A percentile compares a stretch with the other conserved stretches of the same genome.
phyloP scores from a whole-genome alignment of 2,797 vertebrate species.

The Girardinus metallicus region DNA sequence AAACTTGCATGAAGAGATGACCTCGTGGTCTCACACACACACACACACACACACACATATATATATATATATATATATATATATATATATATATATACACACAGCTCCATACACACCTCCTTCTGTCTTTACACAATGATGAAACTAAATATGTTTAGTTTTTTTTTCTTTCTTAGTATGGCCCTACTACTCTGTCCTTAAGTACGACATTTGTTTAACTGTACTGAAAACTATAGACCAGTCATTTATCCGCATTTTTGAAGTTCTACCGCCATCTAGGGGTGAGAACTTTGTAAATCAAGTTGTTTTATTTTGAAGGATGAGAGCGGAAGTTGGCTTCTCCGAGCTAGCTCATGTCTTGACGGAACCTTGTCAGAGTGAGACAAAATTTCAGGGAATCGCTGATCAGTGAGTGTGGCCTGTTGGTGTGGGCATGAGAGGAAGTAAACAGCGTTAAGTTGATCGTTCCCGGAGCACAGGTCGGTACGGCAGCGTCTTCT shows the following conservation, averaged over 20 bases:
- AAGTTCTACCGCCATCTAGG: background rate
- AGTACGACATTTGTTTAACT: background rate
- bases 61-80: too few species aligned
- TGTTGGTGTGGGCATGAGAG: slow-evolving; percentile 50
- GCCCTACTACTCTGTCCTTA: background rate
- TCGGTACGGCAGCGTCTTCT: slow-evolving; percentile 27
- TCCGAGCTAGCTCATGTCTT: background rate
- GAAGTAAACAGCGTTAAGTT: slow-evolving; percentile 50
- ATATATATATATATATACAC: too few species aligned
- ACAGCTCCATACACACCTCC: too few species aligned
- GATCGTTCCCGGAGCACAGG: slow-evolving; percentile 41
- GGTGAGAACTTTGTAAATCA: background rate
- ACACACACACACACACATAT: too few species aligned
- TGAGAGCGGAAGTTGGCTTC: background rate
- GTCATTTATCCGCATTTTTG: background rate
- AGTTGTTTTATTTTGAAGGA: slow-evolving; percentile 9
- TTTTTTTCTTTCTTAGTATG: too few species aligned
- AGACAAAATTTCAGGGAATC: slow-evolving; percentile 29
- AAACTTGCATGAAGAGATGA: too few species aligned
- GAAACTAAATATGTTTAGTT: too few species aligned
- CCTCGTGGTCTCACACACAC: too few species aligned
- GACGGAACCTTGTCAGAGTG: slow-evolving; percentile 3
- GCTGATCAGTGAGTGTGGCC: slow-evolving; percentile 29
- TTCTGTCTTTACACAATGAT: too few species aligned
- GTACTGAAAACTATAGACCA: background rate